A percentile compares a stretch with the other conserved stretches of the same genome.
Conservation (phyloP, 2,888 invertebrate genomes). For the Leptinotarsa haldemani region DNA sequence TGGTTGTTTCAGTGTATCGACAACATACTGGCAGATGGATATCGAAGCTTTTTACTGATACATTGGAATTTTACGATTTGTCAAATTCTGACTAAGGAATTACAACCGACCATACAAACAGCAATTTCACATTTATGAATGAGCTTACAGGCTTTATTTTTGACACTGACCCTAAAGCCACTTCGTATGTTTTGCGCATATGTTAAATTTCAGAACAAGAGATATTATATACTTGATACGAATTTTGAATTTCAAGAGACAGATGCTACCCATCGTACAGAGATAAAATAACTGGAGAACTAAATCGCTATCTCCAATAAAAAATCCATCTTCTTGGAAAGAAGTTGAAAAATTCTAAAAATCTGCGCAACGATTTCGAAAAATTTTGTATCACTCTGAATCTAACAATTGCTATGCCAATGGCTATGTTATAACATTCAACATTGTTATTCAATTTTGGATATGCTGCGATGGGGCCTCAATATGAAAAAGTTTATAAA, state of each 20-base stretch:
- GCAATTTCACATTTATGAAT: constrained; percentile 46
- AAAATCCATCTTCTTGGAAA: constrained; percentile 20
- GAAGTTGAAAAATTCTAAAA: constrained; percentile 38
- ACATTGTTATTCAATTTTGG: constrained; percentile 41
- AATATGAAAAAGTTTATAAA: constrained; percentile 31
- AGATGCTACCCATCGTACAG: constrained; percentile 24
- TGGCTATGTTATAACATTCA: too few relatives aligned
- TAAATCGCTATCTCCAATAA: constrained; percentile 10
- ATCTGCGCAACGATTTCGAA: constrained; percentile 37
- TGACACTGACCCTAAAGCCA: constrained; percentile 43
- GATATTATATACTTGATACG: constrained; percentile 34
- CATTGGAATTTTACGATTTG: constrained; percentile 38
- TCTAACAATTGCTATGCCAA: constrained; percentile 35
- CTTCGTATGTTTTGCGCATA: constrained; percentile 48
- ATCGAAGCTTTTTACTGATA: constrained; percentile 44
- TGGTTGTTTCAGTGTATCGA: constrained; percentile 47
- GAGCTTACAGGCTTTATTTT: constrained; percentile 39
- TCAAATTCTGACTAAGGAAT: constrained; percentile 45
- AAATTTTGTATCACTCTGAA: constrained; percentile 40
- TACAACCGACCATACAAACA: constrained; percentile 46
- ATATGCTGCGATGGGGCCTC: constrained; percentile 30
- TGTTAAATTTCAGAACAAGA: constrained; percentile 46
- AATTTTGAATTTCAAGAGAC: constrained; percentile 23
- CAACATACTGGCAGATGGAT: constrained; percentile 49
- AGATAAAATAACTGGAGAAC: constrained; percentile 23